Conservation (phyloP, 2,888 invertebrate species). For the Azorinus chamasolen region DNA sequence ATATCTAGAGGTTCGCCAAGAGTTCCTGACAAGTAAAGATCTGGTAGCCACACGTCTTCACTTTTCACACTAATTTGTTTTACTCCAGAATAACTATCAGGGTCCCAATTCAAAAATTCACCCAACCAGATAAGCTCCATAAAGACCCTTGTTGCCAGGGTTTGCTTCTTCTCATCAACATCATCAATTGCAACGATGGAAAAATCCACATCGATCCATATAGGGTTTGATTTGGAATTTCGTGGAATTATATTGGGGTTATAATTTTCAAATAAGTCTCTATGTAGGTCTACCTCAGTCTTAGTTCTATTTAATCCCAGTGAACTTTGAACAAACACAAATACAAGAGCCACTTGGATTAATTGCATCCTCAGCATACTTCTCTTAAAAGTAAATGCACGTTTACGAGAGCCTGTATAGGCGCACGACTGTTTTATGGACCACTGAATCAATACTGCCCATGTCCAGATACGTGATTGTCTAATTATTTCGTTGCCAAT, state of each 20-base stretch:
- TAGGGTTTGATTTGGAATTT: conserved; percentile 13
- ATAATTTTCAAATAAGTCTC: conserved; percentile 30
- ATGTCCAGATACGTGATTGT: no score
- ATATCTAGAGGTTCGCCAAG: conserved; percentile 55
- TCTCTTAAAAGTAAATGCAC: no score
- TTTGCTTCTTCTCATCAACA: conserved; percentile 59
- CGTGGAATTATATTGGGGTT: conserved; percentile 45
- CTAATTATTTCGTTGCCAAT: no score
- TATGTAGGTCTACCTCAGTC: conserved; percentile 42
- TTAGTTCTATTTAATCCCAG: no score
- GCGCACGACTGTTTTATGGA: no score
- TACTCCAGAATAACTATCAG: conserved; percentile 33
- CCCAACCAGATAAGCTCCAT: conserved; percentile 61
- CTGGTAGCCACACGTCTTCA: conserved; percentile 58
- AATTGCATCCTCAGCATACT: no score
- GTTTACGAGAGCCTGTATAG: no score
- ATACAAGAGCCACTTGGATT: no score
- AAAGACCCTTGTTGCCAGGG: conserved; percentile 48
- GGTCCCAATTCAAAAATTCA: conserved; percentile 47
- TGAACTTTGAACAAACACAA: no score
- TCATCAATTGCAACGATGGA: conserved; percentile 59
- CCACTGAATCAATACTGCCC: no score
- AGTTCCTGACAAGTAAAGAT: conserved; percentile 40
- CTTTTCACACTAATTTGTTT: conserved; percentile 50
- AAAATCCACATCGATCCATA: conserved; percentile 43